Evolutionary conservation across 1,140 invertebrate species (phyloP).

Genomic region (Hylaeus volcanicus): DNA sequence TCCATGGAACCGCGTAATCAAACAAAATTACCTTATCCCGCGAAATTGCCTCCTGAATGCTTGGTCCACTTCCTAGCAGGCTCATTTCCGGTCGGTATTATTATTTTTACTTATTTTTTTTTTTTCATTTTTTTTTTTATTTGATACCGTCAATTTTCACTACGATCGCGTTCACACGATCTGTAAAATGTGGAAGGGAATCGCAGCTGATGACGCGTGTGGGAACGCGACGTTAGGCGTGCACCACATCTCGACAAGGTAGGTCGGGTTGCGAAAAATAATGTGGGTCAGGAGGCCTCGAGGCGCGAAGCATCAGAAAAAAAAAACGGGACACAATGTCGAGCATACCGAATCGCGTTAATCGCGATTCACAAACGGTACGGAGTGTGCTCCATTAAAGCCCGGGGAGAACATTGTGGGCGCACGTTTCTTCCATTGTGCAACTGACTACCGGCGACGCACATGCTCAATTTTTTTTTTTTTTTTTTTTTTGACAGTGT

Average conservation of each 20-base stretch:
- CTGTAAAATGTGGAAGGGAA: too few relatives aligned
- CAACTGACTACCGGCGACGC: not conserved
- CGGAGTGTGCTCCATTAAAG: slow-evolving; percentile 27
- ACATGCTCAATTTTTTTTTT: slow-evolving; percentile 30
- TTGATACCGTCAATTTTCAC: too few relatives aligned
- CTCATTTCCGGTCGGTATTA: not conserved
- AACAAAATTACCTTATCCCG: not conserved
- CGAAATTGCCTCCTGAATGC: not conserved
- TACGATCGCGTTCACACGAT: too few relatives aligned
- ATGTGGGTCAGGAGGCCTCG: slow-evolving; percentile 33
- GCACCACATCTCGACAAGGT: slow-evolving; percentile 1
- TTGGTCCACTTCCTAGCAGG: not conserved
- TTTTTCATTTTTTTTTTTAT: too few relatives aligned
- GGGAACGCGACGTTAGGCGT: too few relatives aligned
- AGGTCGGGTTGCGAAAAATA: slow-evolving; percentile 40
- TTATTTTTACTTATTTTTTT: too few relatives aligned
- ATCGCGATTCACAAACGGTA: slow-evolving; percentile 38
- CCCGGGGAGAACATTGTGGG: not conserved
- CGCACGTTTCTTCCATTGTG: slow-evolving; percentile 34
- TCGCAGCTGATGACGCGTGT: too few relatives aligned
- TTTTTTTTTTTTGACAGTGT: not conserved
- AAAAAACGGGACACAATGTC: slow-evolving; percentile 31
- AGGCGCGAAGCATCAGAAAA: slow-evolving; percentile 15
- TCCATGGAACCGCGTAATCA: not conserved
- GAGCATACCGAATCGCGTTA: slow-evolving; percentile 35